A percentile compares a stretch with the other conserved stretches of the same genome.
These are phyloP conservation scores for Gnatocerus cornutus DNA, from an alignment of 2,888 invertebrate genomes.

Conservation along the genomic window DNA sequence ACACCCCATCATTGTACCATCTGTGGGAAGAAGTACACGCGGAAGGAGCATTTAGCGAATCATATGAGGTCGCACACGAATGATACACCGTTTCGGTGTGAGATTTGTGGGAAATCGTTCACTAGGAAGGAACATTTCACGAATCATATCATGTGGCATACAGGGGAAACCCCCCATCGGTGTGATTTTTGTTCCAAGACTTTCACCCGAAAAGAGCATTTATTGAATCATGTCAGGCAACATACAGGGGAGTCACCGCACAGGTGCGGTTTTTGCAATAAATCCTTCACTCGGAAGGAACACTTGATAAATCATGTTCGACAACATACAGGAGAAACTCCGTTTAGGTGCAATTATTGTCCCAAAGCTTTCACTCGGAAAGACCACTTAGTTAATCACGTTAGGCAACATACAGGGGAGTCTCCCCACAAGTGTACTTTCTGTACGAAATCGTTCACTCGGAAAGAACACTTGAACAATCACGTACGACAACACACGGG, in stretches of 20 bases:
- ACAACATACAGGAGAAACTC: conserved; percentile 84
- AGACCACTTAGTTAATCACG: conserved; percentile 85
- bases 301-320: conserved; percentile 90
- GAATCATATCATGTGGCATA: conserved; percentile 93
- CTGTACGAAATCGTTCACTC: conserved; percentile 85
- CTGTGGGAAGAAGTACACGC: conserved; percentile 91
- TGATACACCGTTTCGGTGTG: conserved; percentile 90
- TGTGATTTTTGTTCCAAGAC: conserved; percentile 87
- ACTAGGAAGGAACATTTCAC: conserved; percentile 92
- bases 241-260: conserved; percentile 90
- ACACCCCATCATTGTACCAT: conserved; percentile 91
- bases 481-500: conserved; percentile 92
- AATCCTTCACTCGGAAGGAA: conserved; percentile 90
- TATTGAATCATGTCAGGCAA: conserved; percentile 84
- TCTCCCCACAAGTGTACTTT: conserved; percentile 85
- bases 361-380: conserved; percentile 90
- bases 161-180: conserved; percentile 84
- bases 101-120: conserved; percentile 91
- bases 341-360: conserved; percentile 88
- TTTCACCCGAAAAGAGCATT: conserved; percentile 84
- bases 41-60: conserved; percentile 91
- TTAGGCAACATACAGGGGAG: conserved; percentile 80
- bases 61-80: conserved; percentile 92
- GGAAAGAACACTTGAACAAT: conserved; percentile 88
- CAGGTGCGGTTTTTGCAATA: conserved; percentile 89